Evolutionary conservation across 2,888 invertebrate species (phyloP).

Genomic region (Geotrupes spiniger): DNA sequence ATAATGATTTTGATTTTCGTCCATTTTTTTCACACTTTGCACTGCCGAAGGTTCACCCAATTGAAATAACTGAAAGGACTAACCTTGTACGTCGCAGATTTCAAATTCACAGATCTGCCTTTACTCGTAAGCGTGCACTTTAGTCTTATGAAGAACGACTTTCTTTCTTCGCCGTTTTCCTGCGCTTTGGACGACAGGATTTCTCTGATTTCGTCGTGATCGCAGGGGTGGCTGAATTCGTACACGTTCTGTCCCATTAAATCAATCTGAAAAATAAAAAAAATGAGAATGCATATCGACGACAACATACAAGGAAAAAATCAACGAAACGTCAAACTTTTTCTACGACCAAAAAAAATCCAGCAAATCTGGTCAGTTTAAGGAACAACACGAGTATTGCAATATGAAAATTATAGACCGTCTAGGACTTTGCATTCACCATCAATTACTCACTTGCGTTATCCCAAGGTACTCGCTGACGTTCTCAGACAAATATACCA

Average conservation of each 20-base stretch:
- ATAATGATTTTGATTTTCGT: no score
- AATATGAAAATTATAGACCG: no score
- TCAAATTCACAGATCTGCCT: slow-evolving; percentile 92
- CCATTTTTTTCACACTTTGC: no score
- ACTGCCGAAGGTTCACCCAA: no score
- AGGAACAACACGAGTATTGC: no score
- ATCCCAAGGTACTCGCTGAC: slow-evolving; percentile 88
- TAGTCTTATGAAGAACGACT: slow-evolving; percentile 74
- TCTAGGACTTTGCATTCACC: no score
- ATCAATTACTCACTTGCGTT: slow-evolving; percentile 74
- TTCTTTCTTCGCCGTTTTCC: slow-evolving; percentile 51
- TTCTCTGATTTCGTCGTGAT: slow-evolving; percentile 84
- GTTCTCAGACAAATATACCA: slow-evolving; percentile 90
- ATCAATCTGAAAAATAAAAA: slow-evolving; percentile 77
- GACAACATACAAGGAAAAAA: slow-evolving; percentile 30
- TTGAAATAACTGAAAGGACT: no score
- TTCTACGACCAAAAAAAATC: neutral
- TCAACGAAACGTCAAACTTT: slow-evolving; percentile 9
- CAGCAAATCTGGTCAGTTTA: neutral
- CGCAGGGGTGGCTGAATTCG: slow-evolving; percentile 93
- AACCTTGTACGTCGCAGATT: slow-evolving; percentile 95
- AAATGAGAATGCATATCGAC: no score
- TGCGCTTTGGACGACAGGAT: slow-evolving; percentile 55
- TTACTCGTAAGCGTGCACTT: slow-evolving; percentile 94
- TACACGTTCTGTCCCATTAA: slow-evolving; percentile 92